phyloP scores from a whole-genome alignment of 2,797 vertebrate genomes.

The Acanthiza pusilla region DNA sequence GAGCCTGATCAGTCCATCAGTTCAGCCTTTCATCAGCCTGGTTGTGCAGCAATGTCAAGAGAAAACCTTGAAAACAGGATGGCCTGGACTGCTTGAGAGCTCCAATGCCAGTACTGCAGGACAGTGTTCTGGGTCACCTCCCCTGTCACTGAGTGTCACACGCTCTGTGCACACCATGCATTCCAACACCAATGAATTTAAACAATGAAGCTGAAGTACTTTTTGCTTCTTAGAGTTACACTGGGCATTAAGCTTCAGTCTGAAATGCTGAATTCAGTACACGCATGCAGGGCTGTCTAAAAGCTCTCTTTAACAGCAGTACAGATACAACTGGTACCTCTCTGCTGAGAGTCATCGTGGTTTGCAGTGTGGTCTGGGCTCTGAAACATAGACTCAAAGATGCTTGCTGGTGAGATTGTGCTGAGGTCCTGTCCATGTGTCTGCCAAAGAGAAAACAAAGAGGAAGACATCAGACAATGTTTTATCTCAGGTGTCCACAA shows the following conservation, averaged over 20 bases:
- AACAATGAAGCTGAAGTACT: background rate
- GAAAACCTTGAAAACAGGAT: background rate
- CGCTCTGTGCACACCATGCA: rapidly evolving
- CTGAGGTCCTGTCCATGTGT: constrained; percentile 88
- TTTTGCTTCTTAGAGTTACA: background rate
- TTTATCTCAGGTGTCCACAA: background rate
- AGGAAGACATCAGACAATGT: background rate
- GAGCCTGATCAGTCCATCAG: background rate
- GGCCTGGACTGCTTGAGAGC: background rate
- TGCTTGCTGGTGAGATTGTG: constrained; percentile 89
- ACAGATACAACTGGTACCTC: constrained; percentile 70
- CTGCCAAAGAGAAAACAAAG: constrained; percentile 59
- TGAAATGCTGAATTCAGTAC: background rate
- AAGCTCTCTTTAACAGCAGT: background rate
- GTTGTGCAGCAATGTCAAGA: background rate
- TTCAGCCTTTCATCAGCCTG: background rate
- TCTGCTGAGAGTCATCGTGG: constrained; percentile 85
- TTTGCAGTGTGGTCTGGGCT: constrained; percentile 87
- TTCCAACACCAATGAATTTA: background rate
- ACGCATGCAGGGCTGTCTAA: background rate
- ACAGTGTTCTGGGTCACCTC: background rate
- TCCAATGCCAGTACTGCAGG: background rate
- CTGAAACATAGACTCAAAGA: constrained; percentile 98
- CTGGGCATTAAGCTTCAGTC: background rate
- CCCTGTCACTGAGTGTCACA: background rate